Base-by-base conservation (phyloP, 2,888 invertebrate genomes). In the Galeruca laticollis region DNA sequence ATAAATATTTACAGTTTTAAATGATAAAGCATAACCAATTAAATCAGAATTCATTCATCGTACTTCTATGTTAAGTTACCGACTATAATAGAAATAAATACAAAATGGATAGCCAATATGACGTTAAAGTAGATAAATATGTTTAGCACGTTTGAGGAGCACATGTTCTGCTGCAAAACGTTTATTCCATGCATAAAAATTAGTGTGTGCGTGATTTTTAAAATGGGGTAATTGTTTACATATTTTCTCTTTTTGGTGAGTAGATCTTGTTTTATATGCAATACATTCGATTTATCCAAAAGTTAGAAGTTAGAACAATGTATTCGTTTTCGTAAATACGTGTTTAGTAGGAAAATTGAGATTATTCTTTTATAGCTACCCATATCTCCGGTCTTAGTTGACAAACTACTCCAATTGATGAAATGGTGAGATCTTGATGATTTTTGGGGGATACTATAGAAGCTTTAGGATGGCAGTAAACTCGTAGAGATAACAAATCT, bases 121-220 rank as follows among this genome's bases (percentile, higher is more conserved):
- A 37, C n/a, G 40, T 21, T 59, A 21, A 31, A 49, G 51, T n/a
- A 20, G 31, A 61, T 49, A 20, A 62, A 20, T 37, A 62, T 62
- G 49, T 20, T 51, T n/a, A 43, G 33, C 62, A 62, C 62, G 62
- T 62, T 52, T 35, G n/a, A 15, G 35, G 13, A 62, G 62, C 49
- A 51, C 31, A 62, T 62, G 62, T 51, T 62, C 26, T 43, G 18
- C 8, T 9, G 43, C 21, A 13, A 60, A 60, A 60, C 10, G 43
- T 20, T 9, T 35, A 62, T 51, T 35, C 35, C 52, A 52, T 62
- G 52, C 51, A 62, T 62, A 52, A 62, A 62, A 51, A 52, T 62
- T 51, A 62, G 62, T 35, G 43, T 62, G 62, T 51, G 20, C 51
- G 35, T 62, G 62, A 18, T 20, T 62, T 52, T 31, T 52, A 33